Evolutionary conservation across 2,888 invertebrate species (phyloP).

Genomic region (Drosophila nr. perissopoda): DNA sequence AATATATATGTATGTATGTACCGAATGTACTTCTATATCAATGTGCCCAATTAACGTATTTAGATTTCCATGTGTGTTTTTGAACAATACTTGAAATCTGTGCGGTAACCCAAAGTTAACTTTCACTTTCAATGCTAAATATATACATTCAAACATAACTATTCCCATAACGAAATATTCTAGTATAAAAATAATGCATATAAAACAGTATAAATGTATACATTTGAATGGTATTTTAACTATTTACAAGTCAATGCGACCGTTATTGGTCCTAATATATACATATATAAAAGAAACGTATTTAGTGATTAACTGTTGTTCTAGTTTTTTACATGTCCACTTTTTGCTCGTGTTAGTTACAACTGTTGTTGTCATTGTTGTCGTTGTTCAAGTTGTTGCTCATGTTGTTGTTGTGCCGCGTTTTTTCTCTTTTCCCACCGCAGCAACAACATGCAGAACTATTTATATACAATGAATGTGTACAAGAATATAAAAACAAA

Average conservation of each 20-base stretch:
- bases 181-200: slow-evolving; percentile 7
- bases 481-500: slow-evolving; percentile 13
- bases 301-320: slow-evolving; percentile 55
- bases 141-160: background rate
- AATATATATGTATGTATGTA: slow-evolving; percentile 7
- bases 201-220: slow-evolving; percentile 18
- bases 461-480: slow-evolving; percentile 35
- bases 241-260: slow-evolving; percentile 68
- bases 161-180: background rate
- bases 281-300: background rate
- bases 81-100: slow-evolving; percentile 48
- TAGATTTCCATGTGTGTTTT: slow-evolving; percentile 60
- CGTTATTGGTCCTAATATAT: slow-evolving; percentile 59
- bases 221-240: slow-evolving; percentile 57
- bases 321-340: slow-evolving; percentile 65
- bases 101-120: slow-evolving; percentile 81
- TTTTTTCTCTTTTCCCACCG: slow-evolving; percentile 21
- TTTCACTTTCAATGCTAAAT: slow-evolving; percentile 62
- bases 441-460: slow-evolving; percentile 43
- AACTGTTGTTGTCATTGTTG: slow-evolving; percentile 68
- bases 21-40: slow-evolving; percentile 33
- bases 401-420: slow-evolving; percentile 26
- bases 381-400: slow-evolving; percentile 45
- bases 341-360: slow-evolving; percentile 69
- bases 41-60: slow-evolving; percentile 67